Evolutionary conservation across 2,888 invertebrate genomes (phyloP).

Genomic region (Lissonota sp.): DNA sequence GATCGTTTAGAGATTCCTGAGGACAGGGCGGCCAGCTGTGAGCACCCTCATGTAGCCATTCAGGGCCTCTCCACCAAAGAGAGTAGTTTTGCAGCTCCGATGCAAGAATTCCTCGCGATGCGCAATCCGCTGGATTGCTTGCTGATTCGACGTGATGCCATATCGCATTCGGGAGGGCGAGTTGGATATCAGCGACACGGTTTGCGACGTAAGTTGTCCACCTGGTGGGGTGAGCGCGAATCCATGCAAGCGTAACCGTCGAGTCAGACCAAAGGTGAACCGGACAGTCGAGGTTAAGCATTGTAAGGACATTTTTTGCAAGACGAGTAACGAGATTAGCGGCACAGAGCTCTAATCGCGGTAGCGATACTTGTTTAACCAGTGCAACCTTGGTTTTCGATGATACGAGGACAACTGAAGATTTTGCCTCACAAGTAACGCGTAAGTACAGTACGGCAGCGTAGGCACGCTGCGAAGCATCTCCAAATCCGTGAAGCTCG

Average conservation of each 20-base stretch:
- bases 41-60: conserved; percentile 28
- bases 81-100: not conserved
- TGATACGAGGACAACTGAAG: not conserved
- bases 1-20: not conserved
- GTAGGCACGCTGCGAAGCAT: conserved; percentile 42
- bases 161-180: not conserved
- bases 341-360: conserved; percentile 41
- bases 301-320: not conserved
- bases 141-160: conserved; percentile 48
- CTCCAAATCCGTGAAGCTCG: conserved; percentile 32
- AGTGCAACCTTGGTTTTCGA: no score
- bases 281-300: conserved; percentile 6
- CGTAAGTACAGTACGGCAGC: conserved; percentile 35
- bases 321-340: conserved; percentile 31
- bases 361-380: conserved; percentile 18
- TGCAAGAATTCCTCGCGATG: conserved; percentile 2
- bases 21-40: conserved; percentile 19
- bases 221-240: conserved; percentile 1
- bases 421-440: not conserved
- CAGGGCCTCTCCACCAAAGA: conserved; percentile 54
- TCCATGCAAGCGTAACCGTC: conserved; percentile 47
- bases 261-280: conserved; percentile 54
- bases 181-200: conserved; percentile 46
- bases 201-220: conserved; percentile 55
- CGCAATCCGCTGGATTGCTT: conserved; percentile 46